Conservation (phyloP, 2,888 invertebrate species). For the Pristionchus exspectatus region DNA sequence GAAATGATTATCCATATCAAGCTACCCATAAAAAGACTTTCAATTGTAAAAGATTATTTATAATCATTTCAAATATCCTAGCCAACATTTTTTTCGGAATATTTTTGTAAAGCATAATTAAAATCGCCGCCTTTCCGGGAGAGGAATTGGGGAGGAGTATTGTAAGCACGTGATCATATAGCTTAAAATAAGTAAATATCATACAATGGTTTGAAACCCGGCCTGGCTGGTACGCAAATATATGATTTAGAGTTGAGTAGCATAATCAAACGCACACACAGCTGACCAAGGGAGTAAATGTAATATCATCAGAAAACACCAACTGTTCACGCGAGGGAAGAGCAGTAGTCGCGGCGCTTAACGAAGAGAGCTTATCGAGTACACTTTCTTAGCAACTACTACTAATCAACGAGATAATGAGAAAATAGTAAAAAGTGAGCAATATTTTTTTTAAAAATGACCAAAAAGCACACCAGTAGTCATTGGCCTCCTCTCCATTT, state of each 20-base stretch:
- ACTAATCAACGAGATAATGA: background rate
- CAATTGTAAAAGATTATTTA: too few relatives aligned
- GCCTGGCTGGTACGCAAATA: too few relatives aligned
- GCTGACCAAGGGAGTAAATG: slow-evolving; percentile 42
- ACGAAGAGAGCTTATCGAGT: slow-evolving; percentile 48
- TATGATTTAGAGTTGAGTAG: background rate
- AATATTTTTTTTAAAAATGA: background rate
- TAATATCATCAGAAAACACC: slow-evolving; percentile 49
- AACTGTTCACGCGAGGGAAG: slow-evolving; percentile 52
- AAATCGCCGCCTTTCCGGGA: too few relatives aligned
- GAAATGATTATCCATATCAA: too few relatives aligned
- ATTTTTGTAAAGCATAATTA: too few relatives aligned
- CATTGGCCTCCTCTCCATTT: slow-evolving; percentile 52
- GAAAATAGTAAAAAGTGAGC: background rate
- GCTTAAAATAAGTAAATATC: too few relatives aligned
- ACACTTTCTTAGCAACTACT: slow-evolving; percentile 15
- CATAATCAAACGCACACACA: slow-evolving; percentile 28
- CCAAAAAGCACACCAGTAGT: slow-evolving; percentile 41
- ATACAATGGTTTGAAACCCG: too few relatives aligned
- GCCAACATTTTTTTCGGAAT: too few relatives aligned
- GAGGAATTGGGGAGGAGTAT: too few relatives aligned
- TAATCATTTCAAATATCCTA: too few relatives aligned
- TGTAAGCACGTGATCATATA: too few relatives aligned
- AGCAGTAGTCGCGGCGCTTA: slow-evolving; percentile 52
- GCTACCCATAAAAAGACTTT: too few relatives aligned